Conservation (phyloP, 2,113 vertebrate species). For the Catharus bicknelli region DNA sequence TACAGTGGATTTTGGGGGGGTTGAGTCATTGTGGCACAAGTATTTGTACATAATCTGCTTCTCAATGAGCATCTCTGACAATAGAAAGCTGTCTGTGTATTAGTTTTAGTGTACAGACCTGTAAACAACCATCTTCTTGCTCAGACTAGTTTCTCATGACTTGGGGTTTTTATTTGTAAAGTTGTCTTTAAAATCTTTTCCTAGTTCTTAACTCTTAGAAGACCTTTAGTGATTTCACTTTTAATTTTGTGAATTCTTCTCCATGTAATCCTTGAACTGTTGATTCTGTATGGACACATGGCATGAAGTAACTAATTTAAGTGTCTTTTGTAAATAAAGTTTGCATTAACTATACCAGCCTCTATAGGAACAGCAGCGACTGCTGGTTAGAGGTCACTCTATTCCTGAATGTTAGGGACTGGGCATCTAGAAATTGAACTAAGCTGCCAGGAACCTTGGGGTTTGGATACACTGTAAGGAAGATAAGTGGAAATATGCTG, state of each 20-base stretch:
- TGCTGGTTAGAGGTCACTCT: constrained; percentile 44
- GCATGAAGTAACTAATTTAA: constrained; percentile 91
- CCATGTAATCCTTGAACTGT: constrained; percentile 78
- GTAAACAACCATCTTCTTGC: constrained; percentile 76
- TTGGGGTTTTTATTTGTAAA: constrained; percentile 76
- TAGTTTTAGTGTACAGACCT: constrained; percentile 85
- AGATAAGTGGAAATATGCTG: not conserved
- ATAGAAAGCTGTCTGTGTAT: constrained; percentile 78
- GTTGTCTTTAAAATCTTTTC: constrained; percentile 71
- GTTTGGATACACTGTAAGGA: not conserved
- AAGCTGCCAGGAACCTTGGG: constrained; percentile 4
- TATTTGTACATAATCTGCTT: constrained; percentile 84
- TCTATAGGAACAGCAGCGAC: constrained; percentile 57
- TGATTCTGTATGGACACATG: constrained; percentile 88
- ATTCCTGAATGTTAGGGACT: constrained; percentile 36
- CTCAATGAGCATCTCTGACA: constrained; percentile 73
- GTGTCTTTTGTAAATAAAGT: constrained; percentile 96
- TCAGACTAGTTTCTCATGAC: constrained; percentile 70
- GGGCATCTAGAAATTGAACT: constrained; percentile 6
- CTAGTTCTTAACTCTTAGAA: constrained; percentile 78
- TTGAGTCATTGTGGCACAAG: constrained; percentile 76
- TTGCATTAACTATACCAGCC: constrained; percentile 82
- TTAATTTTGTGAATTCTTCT: constrained; percentile 78
- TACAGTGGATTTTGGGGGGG: constrained; percentile 74
- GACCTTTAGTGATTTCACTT: constrained; percentile 72